These are phyloP conservation scores for Palythoa grandiflora DNA, from an alignment of 92 coral and sea anemone species.

Conservation along the genomic window DNA sequence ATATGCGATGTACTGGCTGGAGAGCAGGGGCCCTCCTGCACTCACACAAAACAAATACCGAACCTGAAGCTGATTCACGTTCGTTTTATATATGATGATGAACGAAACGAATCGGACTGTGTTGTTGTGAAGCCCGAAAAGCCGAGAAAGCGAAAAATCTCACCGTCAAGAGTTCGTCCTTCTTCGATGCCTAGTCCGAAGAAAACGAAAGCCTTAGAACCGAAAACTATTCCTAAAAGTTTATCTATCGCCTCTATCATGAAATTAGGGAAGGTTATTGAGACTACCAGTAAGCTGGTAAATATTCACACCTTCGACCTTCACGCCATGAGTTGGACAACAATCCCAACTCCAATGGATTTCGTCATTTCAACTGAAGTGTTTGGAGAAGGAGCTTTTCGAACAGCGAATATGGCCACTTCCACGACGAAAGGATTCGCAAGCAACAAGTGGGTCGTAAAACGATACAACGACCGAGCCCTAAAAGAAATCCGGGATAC, in stretches of 20 bases:
- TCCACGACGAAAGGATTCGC: conserved; percentile 47
- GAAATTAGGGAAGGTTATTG: conserved; percentile 71
- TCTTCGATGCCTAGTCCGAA: conserved; percentile 46
- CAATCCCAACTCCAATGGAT: conserved; percentile 56
- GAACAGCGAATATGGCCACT: conserved; percentile 63
- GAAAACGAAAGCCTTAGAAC: conserved; percentile 27
- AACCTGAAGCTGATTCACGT: conserved; percentile 25
- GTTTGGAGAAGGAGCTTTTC: conserved; percentile 67
- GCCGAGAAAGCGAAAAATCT: conserved; percentile 40
- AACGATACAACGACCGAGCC: conserved; percentile 56
- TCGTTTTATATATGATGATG: conserved; percentile 9
- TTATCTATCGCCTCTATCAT: conserved; percentile 61
- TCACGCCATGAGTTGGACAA: conserved; percentile 68
- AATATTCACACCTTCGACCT: conserved; percentile 67
- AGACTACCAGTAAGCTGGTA: conserved; percentile 53
- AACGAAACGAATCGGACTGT: conserved; percentile 27
- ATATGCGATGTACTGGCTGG: conserved; percentile 45
- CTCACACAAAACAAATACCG: conserved; percentile 7
- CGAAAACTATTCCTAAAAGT: conserved; percentile 60
- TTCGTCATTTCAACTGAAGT: conserved; percentile 62
- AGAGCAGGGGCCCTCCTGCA: conserved; percentile 50
- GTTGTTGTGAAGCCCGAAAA: conserved; percentile 36
- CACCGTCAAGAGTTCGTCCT: conserved; percentile 28
- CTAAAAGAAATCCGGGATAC: conserved; percentile 53
- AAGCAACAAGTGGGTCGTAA: conserved; percentile 63